phyloP scores from a whole-genome alignment of 2,888 invertebrate species.

The Ischnura elegans region DNA sequence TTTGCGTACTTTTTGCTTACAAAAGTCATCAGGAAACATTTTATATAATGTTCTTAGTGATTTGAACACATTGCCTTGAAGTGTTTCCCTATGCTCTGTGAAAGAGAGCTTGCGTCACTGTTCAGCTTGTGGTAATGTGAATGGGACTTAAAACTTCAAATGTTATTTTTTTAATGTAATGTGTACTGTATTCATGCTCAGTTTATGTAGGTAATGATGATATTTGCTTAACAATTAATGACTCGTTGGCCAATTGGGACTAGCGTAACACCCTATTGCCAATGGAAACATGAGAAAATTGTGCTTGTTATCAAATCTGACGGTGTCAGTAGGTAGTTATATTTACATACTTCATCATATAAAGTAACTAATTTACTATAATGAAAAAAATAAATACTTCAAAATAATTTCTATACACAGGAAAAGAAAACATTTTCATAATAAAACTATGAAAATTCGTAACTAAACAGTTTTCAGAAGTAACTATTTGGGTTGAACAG shows the following conservation, averaged over 20 bases:
- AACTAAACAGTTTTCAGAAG: conserved; percentile 40
- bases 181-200: background rate
- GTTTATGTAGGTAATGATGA: conserved; percentile 51
- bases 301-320: conserved; percentile 58
- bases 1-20: background rate
- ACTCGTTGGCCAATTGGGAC: conserved; percentile 7
- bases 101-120: background rate
- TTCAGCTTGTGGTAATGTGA: background rate
- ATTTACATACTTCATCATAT: conserved; percentile 45
- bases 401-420: conserved; percentile 68
- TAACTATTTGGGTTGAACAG: conserved; percentile 66
- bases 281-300: conserved; percentile 60
- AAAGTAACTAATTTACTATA: conserved; percentile 56
- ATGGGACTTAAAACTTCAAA: background rate
- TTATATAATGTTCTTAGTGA: background rate
- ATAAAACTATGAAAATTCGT: conserved; percentile 69
- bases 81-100: background rate
- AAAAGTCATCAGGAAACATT: background rate
- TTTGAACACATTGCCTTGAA: conserved; percentile 38
- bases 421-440: conserved; percentile 65
- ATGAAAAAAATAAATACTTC: conserved; percentile 62
- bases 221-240: conserved; percentile 56
- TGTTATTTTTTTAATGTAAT: background rate
- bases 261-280: conserved; percentile 59
- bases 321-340: conserved; percentile 53